Conservation (phyloP, 2,113 vertebrate species). For the Strix aluco region DNA sequence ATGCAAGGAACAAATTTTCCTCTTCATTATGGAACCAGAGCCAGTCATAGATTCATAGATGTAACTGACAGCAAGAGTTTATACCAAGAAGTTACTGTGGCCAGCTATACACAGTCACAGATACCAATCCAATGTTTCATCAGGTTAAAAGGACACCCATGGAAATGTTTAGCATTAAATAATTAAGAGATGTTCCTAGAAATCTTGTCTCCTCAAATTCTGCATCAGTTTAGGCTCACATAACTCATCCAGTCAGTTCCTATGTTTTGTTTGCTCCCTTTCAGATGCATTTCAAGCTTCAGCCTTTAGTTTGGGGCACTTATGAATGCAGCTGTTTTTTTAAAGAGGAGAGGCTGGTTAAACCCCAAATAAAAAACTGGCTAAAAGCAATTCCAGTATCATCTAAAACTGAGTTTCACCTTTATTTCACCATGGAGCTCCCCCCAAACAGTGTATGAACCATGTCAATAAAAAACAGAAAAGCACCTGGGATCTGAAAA, state of each 20-base stretch:
- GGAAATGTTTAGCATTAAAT: background rate
- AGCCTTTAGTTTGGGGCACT: background rate
- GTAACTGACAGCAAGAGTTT: background rate
- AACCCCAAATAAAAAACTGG: background rate
- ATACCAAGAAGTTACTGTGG: background rate
- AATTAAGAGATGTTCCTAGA: background rate
- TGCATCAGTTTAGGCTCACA: background rate
- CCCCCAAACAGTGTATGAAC: background rate
- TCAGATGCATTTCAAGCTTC: background rate
- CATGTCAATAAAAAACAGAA: background rate
- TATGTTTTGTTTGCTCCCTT: background rate
- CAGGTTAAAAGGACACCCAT: background rate
- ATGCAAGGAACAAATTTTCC: background rate
- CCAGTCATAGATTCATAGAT: background rate
- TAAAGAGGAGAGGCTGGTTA: background rate
- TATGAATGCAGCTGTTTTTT: background rate
- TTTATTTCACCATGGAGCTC: background rate
- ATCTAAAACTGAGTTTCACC: background rate
- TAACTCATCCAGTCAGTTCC: background rate
- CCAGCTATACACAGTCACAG: background rate
- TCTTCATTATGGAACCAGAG: background rate
- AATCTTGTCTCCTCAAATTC: background rate
- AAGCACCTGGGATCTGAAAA: background rate
- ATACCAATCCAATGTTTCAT: background rate
- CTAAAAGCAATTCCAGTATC: background rate